Percentiles rank a stretch among this genome's conserved stretches.
Conservation (phyloP, 2,888 invertebrate species). For the Eristalis pertinax region DNA sequence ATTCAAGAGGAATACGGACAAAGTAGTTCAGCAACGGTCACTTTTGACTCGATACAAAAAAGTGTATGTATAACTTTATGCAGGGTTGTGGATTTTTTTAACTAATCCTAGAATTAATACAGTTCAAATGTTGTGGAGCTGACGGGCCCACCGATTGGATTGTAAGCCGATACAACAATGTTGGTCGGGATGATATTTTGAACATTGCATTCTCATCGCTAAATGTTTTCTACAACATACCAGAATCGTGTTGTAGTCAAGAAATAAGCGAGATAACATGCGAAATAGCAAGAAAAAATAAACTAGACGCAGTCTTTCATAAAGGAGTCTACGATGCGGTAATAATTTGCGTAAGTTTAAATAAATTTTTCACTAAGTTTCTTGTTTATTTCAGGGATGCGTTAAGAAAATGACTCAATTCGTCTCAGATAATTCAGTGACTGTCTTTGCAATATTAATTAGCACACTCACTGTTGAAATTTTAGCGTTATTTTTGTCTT, state of each 20-base stretch:
- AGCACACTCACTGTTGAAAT: not conserved
- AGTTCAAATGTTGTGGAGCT: conserved; percentile 91
- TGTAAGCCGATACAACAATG: conserved; percentile 84
- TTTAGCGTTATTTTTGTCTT: not conserved
- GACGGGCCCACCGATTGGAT: conserved; percentile 88
- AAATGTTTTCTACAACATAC: conserved; percentile 84
- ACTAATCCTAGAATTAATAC: conserved; percentile 62
- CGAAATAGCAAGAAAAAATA: conserved; percentile 81
- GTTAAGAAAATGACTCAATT: not conserved
- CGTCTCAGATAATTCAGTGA: not conserved
- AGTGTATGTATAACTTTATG: conserved; percentile 81
- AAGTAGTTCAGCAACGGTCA: conserved; percentile 83
- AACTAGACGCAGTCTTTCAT: conserved; percentile 81
- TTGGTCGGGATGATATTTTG: conserved; percentile 81
- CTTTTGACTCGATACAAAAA: conserved; percentile 87
- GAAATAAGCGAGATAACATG: conserved; percentile 82
- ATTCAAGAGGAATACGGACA: conserved; percentile 85
- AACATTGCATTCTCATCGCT: conserved; percentile 83
- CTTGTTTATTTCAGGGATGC: not conserved
- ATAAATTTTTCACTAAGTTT: not conserved
- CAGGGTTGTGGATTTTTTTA: not conserved
- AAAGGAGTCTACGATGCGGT: conserved; percentile 83
- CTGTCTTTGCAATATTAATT: not conserved
- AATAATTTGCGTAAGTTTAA: conserved; percentile 63
- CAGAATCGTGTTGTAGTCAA: conserved; percentile 84